Base-by-base conservation (phyloP, 2,888 invertebrate genomes). In the Heliconius cydno region DNA sequence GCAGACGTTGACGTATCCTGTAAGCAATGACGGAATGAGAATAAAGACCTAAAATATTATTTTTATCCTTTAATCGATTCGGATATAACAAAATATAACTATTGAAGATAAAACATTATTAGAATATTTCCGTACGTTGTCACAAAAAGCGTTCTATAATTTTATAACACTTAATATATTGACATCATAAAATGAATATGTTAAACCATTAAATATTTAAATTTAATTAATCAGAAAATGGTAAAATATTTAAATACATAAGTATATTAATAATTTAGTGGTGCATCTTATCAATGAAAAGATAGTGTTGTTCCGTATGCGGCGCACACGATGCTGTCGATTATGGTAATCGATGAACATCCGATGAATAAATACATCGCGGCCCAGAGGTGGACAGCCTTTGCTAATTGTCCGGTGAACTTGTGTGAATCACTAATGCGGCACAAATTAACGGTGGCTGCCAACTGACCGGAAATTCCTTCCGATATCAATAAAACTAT, bases 371-470 rank as follows among this genome's bases (percentile, higher is more conserved):
- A 91, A 93, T 93, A 93, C 91, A 91, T 87, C 89, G 90, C 87
- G 88, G 89, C 91, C 90, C 90, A 93, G 92, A 94, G 94, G 94
- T 95, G 91, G 93, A 94, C 94, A 94, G 94, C 94, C 94, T 94
- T 93, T 93, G 92, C 94, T 95, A 95, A 94, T 95, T 94, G 94
- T 93, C 91, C 93, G 91, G 90, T 93, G 92, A 92, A 93, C 94
- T 87, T 92, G 88, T 87, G 89, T 93, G 94, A 94, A 93, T 94
- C 92, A 92, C 88, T 93, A 92, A 93, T 92, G 89, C 85, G 88
- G 85, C 86, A 90, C 87, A 88, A 89, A 89, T 92, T 92, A 91
- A 91, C 91, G 89, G 91, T 90, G 87, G 87, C 86, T 85, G 82
- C 83, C 87, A 86, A 86, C 86, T 86, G 85, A 84, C 85, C 87